phyloP scores from a whole-genome alignment of 2,888 invertebrate species.

The Plutella xylostella region DNA sequence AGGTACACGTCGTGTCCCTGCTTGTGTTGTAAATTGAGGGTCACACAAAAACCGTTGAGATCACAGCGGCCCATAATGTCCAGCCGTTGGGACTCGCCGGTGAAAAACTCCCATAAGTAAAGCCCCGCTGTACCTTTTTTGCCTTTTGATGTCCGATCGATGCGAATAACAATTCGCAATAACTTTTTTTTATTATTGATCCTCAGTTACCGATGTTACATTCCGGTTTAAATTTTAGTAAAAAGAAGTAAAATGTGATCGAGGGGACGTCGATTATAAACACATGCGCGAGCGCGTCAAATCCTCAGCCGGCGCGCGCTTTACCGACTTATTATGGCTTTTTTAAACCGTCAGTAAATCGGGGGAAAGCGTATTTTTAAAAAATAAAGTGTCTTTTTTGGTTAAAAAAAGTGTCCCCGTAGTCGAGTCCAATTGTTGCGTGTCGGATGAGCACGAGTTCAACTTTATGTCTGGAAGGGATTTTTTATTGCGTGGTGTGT shows the following conservation, averaged over 20 bases:
- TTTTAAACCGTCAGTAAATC: constrained; percentile 55
- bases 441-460: constrained; percentile 68
- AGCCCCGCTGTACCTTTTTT: constrained; percentile 39
- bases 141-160: constrained; percentile 47
- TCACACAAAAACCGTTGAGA: constrained; percentile 68
- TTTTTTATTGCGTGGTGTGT: constrained; percentile 62
- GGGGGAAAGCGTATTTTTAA: constrained; percentile 56
- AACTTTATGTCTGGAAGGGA: constrained; percentile 58
- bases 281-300: constrained; percentile 70
- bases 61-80: constrained; percentile 57
- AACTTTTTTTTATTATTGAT: constrained; percentile 38
- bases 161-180: constrained; percentile 51
- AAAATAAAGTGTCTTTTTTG: constrained; percentile 64
- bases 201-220: constrained; percentile 48
- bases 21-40: constrained; percentile 65
- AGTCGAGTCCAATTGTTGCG: constrained; percentile 66
- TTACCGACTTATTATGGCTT: constrained; percentile 53
- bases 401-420: constrained; percentile 59
- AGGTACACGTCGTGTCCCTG: constrained; percentile 54
- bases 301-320: constrained; percentile 66
- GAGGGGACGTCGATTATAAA: constrained; percentile 60
- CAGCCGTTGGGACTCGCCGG: constrained; percentile 49
- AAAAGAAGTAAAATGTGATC: constrained; percentile 57
- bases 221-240: constrained; percentile 36
- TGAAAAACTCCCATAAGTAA: constrained; percentile 48